Base-by-base conservation (phyloP, 2,888 invertebrate species). In the Galeruca laticollis region DNA sequence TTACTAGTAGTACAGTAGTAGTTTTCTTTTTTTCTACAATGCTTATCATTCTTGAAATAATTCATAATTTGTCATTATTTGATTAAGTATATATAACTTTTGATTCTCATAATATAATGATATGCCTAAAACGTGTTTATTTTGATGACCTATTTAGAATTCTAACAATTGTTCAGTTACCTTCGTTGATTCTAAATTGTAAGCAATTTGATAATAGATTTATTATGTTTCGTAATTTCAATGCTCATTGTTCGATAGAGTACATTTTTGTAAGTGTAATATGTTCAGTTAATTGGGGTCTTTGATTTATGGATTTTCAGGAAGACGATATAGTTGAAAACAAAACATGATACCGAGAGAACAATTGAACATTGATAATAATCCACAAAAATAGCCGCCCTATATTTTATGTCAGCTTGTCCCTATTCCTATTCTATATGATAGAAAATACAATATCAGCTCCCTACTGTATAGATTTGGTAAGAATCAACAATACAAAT, bases 381-480 rank as follows among this genome's bases (percentile, higher is more conserved):
- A 68, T 73, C 70, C 73, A 70, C 71, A 75, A 75, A 77, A 77
- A 74, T 73, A 70, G 71, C 67, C 51, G 71, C 64, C 73, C 75
- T 76, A 73, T 70, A 74, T 77, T 75, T 69, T 75, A 65, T 73
- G 75, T 77, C 77, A 77, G 73, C 71, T 75, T 70, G 70, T 74
- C 1, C 18, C 47, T 47, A 57, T 57, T 57, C 56, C n/a, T 35
- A 70, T 73, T 75, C 75, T 76, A 60, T 63, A 70, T 74, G 76
- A 74, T 76, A 76, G 60, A 73, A 40, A 69, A 70, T 69, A 73
- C 68, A 73, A 69, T 69, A 66, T 73, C 72, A 69, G 62, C 60
- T 67, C 63, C 59, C 70, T 72, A 72, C 63, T 26, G 72, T 75
- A 68, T 71, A 71, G 72, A 75, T 75, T 70, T 70, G 68, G 66